Percentiles rank a stretch among this genome's conserved stretches.
phyloP scores from a whole-genome alignment of 2,888 invertebrate genomes.

The Nycteola revayana region DNA sequence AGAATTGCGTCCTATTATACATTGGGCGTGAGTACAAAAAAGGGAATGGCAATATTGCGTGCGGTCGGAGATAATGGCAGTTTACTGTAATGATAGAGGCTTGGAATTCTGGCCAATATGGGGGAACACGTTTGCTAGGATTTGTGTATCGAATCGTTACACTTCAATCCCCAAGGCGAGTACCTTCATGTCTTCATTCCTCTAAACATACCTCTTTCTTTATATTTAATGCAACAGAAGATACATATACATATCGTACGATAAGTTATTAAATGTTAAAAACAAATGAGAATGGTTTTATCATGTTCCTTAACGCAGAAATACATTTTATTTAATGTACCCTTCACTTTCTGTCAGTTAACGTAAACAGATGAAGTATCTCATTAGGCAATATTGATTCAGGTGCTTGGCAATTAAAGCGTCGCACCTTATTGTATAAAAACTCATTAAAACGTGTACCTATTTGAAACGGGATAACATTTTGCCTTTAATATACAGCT shows the following conservation, averaged over 20 bases:
- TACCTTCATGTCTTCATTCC: conserved; percentile 29
- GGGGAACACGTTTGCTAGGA: conserved; percentile 26
- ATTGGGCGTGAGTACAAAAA: conserved; percentile 44
- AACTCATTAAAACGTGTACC: conserved; percentile 1
- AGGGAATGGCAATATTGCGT: conserved; percentile 58
- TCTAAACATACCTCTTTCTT: conserved; percentile 2
- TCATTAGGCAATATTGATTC: conserved; percentile 13
- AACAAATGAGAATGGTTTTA: no score
- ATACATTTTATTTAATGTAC: no score
- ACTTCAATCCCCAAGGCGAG: conserved; percentile 25
- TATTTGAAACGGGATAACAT: no score
- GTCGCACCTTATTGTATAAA: background rate
- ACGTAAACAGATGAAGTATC: conserved; percentile 9
- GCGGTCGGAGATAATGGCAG: conserved; percentile 42
- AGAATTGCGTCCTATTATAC: conserved; percentile 43
- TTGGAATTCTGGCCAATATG: conserved; percentile 9
- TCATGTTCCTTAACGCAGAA: no score
- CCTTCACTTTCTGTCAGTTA: background rate
- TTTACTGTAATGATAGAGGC: conserved; percentile 40
- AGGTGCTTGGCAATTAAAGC: conserved; percentile 7
- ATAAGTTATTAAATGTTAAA: no score
- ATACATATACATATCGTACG: no score
- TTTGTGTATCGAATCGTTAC: conserved; percentile 37
- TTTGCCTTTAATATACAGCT: no score
- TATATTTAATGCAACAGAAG: conserved; percentile 1